phyloP scores from a whole-genome alignment of 2,113 vertebrate genomes.

The Corythornis madagascariensis region DNA sequence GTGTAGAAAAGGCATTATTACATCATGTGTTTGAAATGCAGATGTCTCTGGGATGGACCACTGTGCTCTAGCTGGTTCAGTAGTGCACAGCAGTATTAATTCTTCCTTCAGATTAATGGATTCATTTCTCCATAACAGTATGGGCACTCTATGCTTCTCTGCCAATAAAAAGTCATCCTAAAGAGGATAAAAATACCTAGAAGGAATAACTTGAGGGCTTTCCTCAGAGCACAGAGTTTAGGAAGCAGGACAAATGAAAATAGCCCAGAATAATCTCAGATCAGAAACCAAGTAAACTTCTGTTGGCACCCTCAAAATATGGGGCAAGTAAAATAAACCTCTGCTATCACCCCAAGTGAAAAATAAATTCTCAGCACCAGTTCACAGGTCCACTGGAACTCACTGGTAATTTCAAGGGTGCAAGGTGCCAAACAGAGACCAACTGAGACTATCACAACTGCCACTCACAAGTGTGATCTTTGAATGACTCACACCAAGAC shows the following conservation, averaged over 20 bases:
- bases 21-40: conserved; percentile 47
- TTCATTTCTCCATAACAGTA: background rate
- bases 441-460: accelerated
- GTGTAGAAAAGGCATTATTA: conserved; percentile 10
- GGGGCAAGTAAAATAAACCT: background rate
- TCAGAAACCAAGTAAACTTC: background rate
- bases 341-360: background rate
- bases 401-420: background rate
- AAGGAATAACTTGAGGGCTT: background rate
- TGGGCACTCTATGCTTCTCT: background rate
- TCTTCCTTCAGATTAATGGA: conserved; percentile 12
- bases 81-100: conserved; percentile 26
- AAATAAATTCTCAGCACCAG: background rate
- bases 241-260: conserved; percentile 10
- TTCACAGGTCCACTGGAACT: background rate
- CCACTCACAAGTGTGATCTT: accelerated
- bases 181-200: background rate
- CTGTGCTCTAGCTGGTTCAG: conserved; percentile 19
- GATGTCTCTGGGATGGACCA: background rate
- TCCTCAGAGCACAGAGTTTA: background rate
- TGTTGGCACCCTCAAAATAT: background rate
- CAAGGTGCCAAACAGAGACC: background rate
- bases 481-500: background rate
- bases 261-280: background rate
- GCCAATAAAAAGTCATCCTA: background rate